Conservation (phyloP, 2,797 vertebrate species). For the Lacerta agilis region DNA sequence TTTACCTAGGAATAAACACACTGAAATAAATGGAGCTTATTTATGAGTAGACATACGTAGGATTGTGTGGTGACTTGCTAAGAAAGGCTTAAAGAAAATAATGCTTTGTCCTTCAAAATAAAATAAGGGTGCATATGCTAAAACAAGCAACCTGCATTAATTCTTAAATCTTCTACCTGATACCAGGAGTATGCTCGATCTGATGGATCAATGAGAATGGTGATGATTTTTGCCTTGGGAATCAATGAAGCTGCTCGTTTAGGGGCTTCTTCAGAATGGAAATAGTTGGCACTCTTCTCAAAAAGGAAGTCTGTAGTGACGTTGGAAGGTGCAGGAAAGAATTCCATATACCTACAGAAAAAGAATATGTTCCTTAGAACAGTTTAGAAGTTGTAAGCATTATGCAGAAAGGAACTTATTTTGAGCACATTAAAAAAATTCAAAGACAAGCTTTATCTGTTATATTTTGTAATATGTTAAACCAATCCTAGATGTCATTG, state of each 20-base stretch:
- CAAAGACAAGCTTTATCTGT: constrained; percentile 1
- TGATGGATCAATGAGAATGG: constrained; percentile 94
- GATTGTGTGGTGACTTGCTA: background rate
- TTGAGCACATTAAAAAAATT: constrained; percentile 26
- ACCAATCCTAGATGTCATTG: background rate
- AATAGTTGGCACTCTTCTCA: constrained; percentile 98
- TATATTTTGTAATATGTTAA: background rate
- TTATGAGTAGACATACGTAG: too few species aligned
- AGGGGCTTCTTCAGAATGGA: constrained; percentile 94
- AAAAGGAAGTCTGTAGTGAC: constrained; percentile 94
- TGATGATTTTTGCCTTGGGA: constrained; percentile 96
- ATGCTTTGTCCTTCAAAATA: background rate
- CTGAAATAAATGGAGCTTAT: too few species aligned
- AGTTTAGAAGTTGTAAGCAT: constrained; percentile 16
- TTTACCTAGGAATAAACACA: too few species aligned
- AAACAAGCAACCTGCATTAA: background rate
- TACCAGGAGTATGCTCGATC: constrained; percentile 98
- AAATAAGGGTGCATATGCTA: background rate
- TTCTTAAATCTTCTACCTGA: constrained; percentile 81
- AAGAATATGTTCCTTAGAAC: constrained; percentile 61
- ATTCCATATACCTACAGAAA: constrained; percentile 94
- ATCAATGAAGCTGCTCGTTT: constrained; percentile 88
- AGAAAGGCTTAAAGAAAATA: constrained; percentile 1
- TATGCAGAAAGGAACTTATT: background rate
- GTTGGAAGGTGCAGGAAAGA: constrained; percentile 93